A percentile compares a stretch with the other conserved stretches of the same genome.
These are phyloP conservation scores for Urechis unicinctus DNA, from an alignment of 2,888 invertebrate species.

Conservation along the genomic window DNA sequence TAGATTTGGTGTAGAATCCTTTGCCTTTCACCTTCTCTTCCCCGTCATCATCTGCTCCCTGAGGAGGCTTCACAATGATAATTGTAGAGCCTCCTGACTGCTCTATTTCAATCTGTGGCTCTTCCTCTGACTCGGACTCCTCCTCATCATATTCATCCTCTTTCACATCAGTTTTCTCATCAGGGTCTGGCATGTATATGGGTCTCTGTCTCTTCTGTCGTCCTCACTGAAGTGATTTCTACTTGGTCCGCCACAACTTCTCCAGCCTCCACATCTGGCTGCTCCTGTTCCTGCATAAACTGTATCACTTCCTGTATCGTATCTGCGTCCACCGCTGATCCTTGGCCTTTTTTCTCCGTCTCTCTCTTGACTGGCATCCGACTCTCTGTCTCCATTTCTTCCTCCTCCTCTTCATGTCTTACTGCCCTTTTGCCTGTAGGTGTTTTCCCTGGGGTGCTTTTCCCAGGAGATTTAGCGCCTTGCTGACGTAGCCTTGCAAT, in stretches of 20 bases:
- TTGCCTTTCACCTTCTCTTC: not conserved
- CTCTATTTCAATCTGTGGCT: not conserved
- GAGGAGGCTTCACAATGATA: slow-evolving; percentile 1
- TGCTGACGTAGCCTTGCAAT: not conserved
- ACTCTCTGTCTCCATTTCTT: too few species aligned
- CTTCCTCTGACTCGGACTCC: not conserved
- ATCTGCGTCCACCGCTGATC: too few species aligned
- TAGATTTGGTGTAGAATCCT: not conserved
- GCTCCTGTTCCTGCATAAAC: not conserved
- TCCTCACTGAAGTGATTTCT: too few species aligned
- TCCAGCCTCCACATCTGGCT: not conserved
- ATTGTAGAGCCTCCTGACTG: not conserved
- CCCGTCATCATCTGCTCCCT: not conserved
- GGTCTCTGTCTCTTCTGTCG: not conserved
- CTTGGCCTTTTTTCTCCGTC: too few species aligned
- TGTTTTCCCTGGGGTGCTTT: not conserved
- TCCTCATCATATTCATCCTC: slow-evolving; percentile 1
- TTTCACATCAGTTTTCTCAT: not conserved
- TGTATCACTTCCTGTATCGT: too few species aligned
- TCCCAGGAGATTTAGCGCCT: not conserved
- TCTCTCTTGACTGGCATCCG: too few species aligned
- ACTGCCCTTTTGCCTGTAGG: not conserved
- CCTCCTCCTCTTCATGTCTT: not conserved
- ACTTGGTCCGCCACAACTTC: not conserved
- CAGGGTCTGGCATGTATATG: not conserved